A percentile compares a stretch with the other conserved stretches of the same genome.
Conservation (phyloP, 2,797 vertebrate genomes). For the Gobio occitaniae region DNA sequence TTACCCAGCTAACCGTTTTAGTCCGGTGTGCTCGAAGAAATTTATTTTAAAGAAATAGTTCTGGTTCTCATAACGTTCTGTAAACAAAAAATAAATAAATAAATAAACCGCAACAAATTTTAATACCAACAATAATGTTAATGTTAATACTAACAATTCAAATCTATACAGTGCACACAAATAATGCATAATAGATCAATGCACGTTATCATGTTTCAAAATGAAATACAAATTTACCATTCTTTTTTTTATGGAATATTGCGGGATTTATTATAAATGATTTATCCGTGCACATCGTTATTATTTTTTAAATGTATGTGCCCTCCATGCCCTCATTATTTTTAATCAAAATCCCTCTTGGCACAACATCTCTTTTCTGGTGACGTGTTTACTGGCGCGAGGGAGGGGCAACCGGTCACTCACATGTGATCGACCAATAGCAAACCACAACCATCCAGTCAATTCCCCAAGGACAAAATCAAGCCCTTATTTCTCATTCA, state of each 20-base stretch:
- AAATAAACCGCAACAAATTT: neutral
- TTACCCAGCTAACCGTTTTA: neutral
- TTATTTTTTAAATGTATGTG: neutral
- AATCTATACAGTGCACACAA: neutral
- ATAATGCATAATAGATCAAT: neutral
- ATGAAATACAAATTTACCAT: neutral
- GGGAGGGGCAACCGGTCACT: neutral
- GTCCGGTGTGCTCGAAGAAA: neutral
- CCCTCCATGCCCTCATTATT: neutral
- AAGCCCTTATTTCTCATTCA: neutral
- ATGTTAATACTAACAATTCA: no score
- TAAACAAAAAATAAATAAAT: neutral
- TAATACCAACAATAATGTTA: no score
- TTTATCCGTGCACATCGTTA: neutral
- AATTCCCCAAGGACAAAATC: neutral
- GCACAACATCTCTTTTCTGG: neutral
- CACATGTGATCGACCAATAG: neutral
- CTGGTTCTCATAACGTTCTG: neutral
- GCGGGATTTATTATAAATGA: neutral
- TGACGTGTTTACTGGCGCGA: neutral
- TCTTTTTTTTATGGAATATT: neutral
- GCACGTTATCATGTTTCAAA: neutral
- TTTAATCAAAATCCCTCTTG: neutral
- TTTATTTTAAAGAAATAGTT: neutral
- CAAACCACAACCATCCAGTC: neutral